Percentiles rank a stretch among this genome's conserved stretches.
phyloP scores from a whole-genome alignment of 35 echinoderm and acorn worm genomes.

The Patiria miniata region DNA sequence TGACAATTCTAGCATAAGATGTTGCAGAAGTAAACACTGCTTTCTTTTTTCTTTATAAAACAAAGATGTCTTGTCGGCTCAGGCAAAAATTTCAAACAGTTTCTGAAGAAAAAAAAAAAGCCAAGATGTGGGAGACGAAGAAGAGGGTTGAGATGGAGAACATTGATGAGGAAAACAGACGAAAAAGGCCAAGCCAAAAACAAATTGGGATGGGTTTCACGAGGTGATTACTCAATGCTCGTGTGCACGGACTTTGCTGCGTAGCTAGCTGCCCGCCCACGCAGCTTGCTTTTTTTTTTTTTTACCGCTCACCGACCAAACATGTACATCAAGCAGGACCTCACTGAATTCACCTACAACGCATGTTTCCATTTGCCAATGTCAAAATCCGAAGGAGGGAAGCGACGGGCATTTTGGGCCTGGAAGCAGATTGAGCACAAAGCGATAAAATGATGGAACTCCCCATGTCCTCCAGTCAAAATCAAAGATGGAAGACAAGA shows the following conservation, averaged over 20 bases:
- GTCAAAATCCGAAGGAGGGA: background rate
- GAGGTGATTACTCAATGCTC: background rate
- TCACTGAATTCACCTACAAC: background rate
- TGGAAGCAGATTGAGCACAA: background rate
- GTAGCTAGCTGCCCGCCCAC: background rate
- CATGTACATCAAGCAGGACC: too few relatives aligned
- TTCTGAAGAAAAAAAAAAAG: too few relatives aligned
- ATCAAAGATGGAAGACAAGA: background rate
- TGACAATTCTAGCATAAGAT: too few relatives aligned
- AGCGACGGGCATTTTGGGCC: background rate
- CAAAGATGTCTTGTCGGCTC: too few relatives aligned
- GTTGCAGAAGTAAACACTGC: too few relatives aligned
- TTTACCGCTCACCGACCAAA: too few relatives aligned
- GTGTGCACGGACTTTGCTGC: background rate
- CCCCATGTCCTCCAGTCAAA: background rate
- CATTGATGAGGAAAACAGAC: constrained; percentile 6
- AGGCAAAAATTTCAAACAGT: too few relatives aligned
- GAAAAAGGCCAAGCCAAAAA: background rate
- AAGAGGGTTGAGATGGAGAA: background rate
- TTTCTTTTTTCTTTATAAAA: too few relatives aligned
- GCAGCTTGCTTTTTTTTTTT: background rate
- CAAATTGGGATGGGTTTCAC: constrained; percentile 17
- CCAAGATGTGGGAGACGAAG: too few relatives aligned
- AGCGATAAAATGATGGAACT: constrained; percentile 1
- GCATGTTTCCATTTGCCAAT: background rate